phyloP scores from a whole-genome alignment of 2,797 vertebrate genomes.

The Heliangelus exortis region DNA sequence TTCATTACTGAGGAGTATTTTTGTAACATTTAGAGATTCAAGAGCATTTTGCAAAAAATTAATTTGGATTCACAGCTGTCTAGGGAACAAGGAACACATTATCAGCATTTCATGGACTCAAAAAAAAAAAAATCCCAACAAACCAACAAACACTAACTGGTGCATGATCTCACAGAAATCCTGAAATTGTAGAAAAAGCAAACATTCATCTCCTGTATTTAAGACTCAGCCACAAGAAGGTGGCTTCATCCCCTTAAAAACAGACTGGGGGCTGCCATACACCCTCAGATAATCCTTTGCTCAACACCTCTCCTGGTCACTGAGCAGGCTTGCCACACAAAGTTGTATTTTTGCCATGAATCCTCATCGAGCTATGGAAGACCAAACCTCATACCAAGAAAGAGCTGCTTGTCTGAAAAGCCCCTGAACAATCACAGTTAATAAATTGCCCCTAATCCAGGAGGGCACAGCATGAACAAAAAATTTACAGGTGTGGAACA shows the following conservation, averaged over 20 bases:
- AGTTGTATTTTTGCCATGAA: background rate
- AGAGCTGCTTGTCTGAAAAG: background rate
- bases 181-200: background rate
- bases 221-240: background rate
- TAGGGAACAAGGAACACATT: background rate
- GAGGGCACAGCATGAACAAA: background rate
- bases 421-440: conserved; percentile 22
- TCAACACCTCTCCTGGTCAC: background rate
- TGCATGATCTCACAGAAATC: background rate
- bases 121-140: background rate
- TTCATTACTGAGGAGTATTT: background rate
- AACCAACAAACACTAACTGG: background rate
- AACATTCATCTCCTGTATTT: background rate
- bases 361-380: background rate
- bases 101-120: background rate
- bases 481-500: conserved; percentile 14
- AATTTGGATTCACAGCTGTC: background rate
- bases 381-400: background rate
- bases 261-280: background rate
- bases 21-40: background rate
- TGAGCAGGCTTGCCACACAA: background rate
- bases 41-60: background rate
- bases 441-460: background rate
- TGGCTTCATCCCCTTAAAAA: background rate
- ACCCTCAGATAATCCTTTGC: accelerated